Percentiles rank a stretch among this genome's conserved stretches.
phyloP scores from a whole-genome alignment of 2,888 invertebrate species.

The Trichogramma evanescens region DNA sequence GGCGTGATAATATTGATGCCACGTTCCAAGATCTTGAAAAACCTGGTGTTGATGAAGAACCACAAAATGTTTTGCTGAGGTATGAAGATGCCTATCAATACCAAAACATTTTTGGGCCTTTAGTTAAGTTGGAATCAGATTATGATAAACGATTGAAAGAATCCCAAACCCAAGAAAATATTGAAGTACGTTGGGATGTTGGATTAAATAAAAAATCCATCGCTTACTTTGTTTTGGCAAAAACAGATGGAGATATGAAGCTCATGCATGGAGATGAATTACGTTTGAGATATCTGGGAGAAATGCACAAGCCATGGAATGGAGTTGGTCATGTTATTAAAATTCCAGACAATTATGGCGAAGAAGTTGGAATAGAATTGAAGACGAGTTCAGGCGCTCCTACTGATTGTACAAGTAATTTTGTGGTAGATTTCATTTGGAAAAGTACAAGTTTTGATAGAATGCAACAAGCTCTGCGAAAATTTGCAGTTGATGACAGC shows the following conservation, averaged over 20 bases:
- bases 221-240: slow-evolving; percentile 94
- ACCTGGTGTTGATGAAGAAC: slow-evolving; percentile 96
- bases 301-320: slow-evolving; percentile 91
- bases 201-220: slow-evolving; percentile 97
- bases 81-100: slow-evolving; percentile 99
- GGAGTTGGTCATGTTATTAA: slow-evolving; percentile 97
- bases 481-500: slow-evolving; percentile 92
- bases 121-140: slow-evolving; percentile 88
- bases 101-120: slow-evolving; percentile 93
- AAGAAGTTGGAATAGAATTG: slow-evolving; percentile 95
- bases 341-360: slow-evolving; percentile 91
- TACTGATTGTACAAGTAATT: slow-evolving; percentile 88
- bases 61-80: slow-evolving; percentile 69
- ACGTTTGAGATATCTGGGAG: slow-evolving; percentile 84
- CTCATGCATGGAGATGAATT: slow-evolving; percentile 99
- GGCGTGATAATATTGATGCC: slow-evolving; percentile 98
- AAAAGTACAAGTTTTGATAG: slow-evolving; percentile 97
- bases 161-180: slow-evolving; percentile 95
- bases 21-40: slow-evolving; percentile 97
- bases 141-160: slow-evolving; percentile 97
- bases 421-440: slow-evolving; percentile 98
- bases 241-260: slow-evolving; percentile 97
- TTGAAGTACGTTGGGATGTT: slow-evolving; percentile 97
- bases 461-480: slow-evolving; percentile 90
- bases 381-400: slow-evolving; percentile 89